These are phyloP conservation scores for Mycteria americana DNA, from an alignment of 2,797 vertebrate genomes.

Conservation along the genomic window DNA sequence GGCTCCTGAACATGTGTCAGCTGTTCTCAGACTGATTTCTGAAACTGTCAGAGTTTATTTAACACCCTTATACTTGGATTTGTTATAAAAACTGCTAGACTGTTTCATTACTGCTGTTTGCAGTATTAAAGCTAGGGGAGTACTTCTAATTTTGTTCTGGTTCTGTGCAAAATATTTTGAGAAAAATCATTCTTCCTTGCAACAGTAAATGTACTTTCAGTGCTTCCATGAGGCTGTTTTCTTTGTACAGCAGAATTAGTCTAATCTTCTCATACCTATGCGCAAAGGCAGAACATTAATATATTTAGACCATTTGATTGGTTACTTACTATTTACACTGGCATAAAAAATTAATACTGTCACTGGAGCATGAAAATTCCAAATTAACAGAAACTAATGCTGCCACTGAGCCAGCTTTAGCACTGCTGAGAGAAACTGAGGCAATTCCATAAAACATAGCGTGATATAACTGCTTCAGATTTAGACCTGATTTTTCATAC, in stretches of 20 bases:
- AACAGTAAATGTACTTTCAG: conserved; percentile 31
- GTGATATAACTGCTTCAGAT: conserved; percentile 17
- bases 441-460: conserved; percentile 30
- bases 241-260: conserved; percentile 61
- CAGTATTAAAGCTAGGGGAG: not conserved
- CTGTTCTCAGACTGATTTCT: not conserved
- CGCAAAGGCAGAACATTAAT: conserved; percentile 66
- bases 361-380: conserved; percentile 69
- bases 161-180: conserved; percentile 9
- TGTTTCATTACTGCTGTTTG: not conserved
- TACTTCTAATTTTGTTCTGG: not conserved
- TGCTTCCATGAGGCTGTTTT: conserved; percentile 32
- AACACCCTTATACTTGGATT: not conserved
- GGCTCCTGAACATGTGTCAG: not conserved
- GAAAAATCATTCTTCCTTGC: conserved; percentile 27
- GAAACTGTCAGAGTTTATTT: not conserved
- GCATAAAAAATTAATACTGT: conserved; percentile 73
- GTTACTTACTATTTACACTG: conserved; percentile 72
- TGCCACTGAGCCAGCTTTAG: conserved; percentile 38
- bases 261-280: conserved; percentile 74
- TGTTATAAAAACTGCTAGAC: not conserved
- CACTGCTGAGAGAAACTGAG: conserved; percentile 66
- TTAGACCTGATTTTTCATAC: conserved; percentile 54
- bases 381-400: conserved; percentile 73
- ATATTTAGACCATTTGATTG: conserved; percentile 73